These are phyloP conservation scores for Pocillopora verrucosa DNA, from an alignment of 64 coral and sea anemone genomes.

Conservation along the genomic window DNA sequence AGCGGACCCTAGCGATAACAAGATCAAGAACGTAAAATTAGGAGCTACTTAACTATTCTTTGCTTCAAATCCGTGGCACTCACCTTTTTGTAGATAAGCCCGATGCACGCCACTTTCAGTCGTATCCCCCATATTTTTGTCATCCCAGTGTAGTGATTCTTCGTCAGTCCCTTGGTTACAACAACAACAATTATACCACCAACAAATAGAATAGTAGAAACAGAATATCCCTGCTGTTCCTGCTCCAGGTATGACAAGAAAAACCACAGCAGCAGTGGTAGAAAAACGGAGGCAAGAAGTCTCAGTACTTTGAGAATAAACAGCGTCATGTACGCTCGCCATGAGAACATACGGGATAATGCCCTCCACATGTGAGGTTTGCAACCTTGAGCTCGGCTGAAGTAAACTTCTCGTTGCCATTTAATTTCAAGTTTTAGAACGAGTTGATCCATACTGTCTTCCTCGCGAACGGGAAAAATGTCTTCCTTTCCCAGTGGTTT, in stretches of 20 bases:
- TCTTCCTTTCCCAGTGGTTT: not conserved
- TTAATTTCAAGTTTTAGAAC: not conserved
- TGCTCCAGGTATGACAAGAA: not conserved
- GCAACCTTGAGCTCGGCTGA: not conserved
- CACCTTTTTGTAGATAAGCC: conserved; percentile 8
- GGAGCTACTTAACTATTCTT: too few species aligned
- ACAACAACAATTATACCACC: not conserved
- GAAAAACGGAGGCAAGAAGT: not conserved
- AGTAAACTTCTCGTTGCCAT: conserved; percentile 6
- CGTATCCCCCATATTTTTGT: not conserved
- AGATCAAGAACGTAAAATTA: too few species aligned
- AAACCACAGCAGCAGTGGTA: not conserved
- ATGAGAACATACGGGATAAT: not conserved
- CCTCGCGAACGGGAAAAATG: not conserved
- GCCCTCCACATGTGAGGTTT: conserved; percentile 7
- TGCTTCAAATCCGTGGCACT: not conserved
- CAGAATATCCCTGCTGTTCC: not conserved
- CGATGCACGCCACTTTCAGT: not conserved
- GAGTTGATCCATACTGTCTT: not conserved
- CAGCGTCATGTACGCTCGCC: not conserved
- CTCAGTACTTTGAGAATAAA: not conserved
- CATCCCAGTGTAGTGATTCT: not conserved
- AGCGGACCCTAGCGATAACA: too few species aligned
- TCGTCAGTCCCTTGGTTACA: not conserved
- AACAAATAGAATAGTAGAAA: not conserved